Evolutionary conservation across 64 coral and sea anemone species (phyloP).

Genomic region (Montipora cactus): DNA sequence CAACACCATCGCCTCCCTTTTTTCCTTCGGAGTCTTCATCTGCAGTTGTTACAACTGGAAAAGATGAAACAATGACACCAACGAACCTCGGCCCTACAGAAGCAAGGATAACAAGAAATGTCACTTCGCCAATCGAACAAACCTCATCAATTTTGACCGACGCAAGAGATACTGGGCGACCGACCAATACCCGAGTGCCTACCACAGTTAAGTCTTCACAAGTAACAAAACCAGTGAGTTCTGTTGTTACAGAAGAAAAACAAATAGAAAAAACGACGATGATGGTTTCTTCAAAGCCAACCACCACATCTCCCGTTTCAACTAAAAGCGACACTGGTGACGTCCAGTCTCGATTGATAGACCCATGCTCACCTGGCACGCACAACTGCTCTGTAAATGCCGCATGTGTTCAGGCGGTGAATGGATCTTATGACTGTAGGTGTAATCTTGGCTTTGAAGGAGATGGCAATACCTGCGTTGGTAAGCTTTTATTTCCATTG

Average conservation of each 20-base stretch:
- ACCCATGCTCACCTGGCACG: background rate
- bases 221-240: too few relatives aligned
- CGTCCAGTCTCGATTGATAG: background rate
- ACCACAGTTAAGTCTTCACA: too few relatives aligned
- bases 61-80: background rate
- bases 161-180: too few relatives aligned
- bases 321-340: background rate
- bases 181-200: too few relatives aligned
- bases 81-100: background rate
- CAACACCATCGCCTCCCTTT: background rate
- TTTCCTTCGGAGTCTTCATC: background rate
- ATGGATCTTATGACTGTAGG: background rate
- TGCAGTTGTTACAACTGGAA: background rate
- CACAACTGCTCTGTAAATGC: constrained; percentile 12
- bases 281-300: too few relatives aligned
- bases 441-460: constrained; percentile 24
- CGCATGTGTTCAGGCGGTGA: background rate
- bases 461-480: background rate
- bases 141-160: too few relatives aligned
- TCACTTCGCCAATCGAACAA: too few relatives aligned
- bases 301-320: too few relatives aligned
- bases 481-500: background rate
- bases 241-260: too few relatives aligned
- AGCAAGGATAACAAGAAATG: background rate
- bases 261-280: too few relatives aligned